Conservation (phyloP, 37 sponge, comb jelly and placozoan species). For the Halichondria panicea region DNA sequence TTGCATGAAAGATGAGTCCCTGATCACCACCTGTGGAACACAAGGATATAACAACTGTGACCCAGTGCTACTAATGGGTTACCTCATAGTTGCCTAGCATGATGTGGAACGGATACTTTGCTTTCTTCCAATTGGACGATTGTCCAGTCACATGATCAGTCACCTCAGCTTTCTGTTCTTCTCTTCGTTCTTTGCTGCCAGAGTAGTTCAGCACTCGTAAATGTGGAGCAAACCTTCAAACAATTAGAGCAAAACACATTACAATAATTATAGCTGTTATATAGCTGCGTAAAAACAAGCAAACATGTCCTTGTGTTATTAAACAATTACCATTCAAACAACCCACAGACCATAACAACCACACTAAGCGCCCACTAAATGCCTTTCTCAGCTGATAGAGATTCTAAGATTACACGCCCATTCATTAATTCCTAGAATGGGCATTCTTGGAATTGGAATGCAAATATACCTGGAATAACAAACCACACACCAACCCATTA, state of each 20-base stretch:
- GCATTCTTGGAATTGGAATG: too few relatives aligned
- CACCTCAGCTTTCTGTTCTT: conserved; percentile 22
- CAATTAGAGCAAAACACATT: background rate
- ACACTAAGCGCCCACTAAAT: background rate
- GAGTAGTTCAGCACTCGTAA: conserved; percentile 48
- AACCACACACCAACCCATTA: too few relatives aligned
- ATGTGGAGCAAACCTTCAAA: conserved; percentile 43
- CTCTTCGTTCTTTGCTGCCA: conserved; percentile 54
- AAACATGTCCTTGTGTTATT: too few relatives aligned
- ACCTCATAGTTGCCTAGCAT: conserved; percentile 72
- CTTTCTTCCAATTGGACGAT: background rate
- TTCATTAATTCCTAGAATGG: too few relatives aligned
- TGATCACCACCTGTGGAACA: conserved; percentile 36
- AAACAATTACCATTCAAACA: too few relatives aligned
- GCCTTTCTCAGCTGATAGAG: too few relatives aligned
- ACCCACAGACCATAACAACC: too few relatives aligned
- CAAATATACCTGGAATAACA: too few relatives aligned
- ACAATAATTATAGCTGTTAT: too few relatives aligned
- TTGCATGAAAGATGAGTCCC: conserved; percentile 50
- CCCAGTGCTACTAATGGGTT: background rate
- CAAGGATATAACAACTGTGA: background rate
- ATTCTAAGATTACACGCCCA: too few relatives aligned
- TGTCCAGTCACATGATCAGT: background rate
- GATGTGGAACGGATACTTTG: conserved; percentile 55
- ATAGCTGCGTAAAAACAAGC: too few relatives aligned